Conservation (phyloP, 2,113 vertebrate genomes). For the Cyanoramphus novaezelandiae region DNA sequence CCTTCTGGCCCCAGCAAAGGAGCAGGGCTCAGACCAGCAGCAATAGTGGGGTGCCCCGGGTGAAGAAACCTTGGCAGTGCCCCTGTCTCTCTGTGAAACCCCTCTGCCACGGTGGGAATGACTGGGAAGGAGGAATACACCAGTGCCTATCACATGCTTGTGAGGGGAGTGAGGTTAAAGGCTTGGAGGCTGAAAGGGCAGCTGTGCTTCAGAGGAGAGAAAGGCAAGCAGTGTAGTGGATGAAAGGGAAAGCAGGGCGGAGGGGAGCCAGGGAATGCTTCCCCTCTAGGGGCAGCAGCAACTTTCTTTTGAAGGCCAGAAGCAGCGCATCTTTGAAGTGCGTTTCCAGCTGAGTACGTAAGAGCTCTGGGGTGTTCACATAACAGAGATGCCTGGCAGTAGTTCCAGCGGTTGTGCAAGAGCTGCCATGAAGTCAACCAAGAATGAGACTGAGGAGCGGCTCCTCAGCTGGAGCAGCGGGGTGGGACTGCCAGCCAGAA, state of each 20-base stretch:
- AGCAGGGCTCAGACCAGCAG: neutral
- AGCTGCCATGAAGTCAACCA: conserved; percentile 13
- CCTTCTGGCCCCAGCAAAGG: neutral
- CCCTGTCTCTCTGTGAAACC: neutral
- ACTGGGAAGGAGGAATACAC: neutral
- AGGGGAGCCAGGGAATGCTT: conserved; percentile 19
- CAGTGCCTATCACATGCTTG: accelerated
- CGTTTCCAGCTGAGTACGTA: neutral
- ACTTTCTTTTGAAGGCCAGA: neutral
- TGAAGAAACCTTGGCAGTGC: accelerated
- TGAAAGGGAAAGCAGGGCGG: neutral
- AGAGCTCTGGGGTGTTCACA: conserved; percentile 3
- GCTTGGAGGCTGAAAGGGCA: neutral
- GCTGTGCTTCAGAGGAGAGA: neutral
- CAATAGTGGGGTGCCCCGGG: neutral
- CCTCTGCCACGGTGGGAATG: accelerated
- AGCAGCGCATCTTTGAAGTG: neutral
- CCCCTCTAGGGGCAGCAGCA: conserved; percentile 11
- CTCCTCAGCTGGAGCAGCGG: neutral
- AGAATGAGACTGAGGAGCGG: neutral
- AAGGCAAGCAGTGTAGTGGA: accelerated
- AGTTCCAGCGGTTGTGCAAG: conserved; percentile 14
- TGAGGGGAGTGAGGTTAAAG: neutral
- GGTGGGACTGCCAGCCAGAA: neutral
- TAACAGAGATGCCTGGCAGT: conserved; percentile 16